These are phyloP conservation scores for Pholis gunnellus DNA, from an alignment of 2,113 vertebrate species.

Conservation along the genomic window DNA sequence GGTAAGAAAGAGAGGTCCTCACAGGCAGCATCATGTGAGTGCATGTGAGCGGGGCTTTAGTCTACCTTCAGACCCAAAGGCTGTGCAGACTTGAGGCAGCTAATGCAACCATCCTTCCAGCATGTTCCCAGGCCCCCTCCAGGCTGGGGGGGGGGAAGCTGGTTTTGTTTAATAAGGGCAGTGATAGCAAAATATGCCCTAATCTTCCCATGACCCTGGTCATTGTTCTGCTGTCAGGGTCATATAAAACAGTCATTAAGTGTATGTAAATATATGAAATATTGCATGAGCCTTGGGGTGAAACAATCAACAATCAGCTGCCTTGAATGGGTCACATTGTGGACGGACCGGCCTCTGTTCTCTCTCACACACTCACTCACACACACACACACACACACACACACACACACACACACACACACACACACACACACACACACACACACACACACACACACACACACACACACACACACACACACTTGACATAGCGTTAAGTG, in stretches of 20 bases:
- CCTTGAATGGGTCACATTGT: slow-evolving; percentile 33
- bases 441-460: no score
- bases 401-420: no score
- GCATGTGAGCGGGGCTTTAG: slow-evolving; percentile 78
- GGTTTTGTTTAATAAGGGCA: neutral
- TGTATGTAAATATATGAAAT: neutral
- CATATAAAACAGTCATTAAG: neutral
- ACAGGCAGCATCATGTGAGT: slow-evolving; percentile 81
- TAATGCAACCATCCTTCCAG: slow-evolving; percentile 2
- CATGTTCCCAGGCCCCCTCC: neutral
- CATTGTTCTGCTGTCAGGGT: neutral
- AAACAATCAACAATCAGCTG: slow-evolving; percentile 7
- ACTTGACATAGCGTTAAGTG: neutral
- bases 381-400: no score
- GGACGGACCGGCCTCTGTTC: neutral
- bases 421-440: neutral
- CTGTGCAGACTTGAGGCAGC: slow-evolving; percentile 28
- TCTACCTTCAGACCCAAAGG: slow-evolving; percentile 66
- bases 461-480: neutral
- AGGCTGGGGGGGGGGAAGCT: neutral
- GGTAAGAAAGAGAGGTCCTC: slow-evolving; percentile 67
- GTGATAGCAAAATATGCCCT: neutral
- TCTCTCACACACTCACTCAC: neutral
- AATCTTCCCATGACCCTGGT: neutral
- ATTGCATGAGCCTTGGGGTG: neutral